phyloP scores from a whole-genome alignment of 2,888 invertebrate genomes.

The Spodoptera exigua region DNA sequence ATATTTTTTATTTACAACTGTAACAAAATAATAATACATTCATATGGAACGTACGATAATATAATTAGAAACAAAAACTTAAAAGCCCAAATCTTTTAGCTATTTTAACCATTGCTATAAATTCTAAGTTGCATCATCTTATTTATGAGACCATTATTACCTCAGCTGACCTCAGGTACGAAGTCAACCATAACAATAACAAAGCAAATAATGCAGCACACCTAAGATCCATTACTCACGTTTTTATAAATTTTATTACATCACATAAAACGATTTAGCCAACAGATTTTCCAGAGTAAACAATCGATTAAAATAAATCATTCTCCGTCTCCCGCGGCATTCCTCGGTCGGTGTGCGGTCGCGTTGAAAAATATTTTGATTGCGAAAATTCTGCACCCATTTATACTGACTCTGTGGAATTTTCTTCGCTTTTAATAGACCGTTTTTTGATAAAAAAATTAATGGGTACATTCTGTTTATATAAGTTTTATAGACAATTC shows the following conservation, averaged over 20 bases:
- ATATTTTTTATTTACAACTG: no score
- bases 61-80: no score
- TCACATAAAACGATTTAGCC: conserved; percentile 63
- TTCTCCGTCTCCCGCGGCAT: conserved; percentile 44
- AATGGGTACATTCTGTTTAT: no score
- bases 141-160: conserved; percentile 24
- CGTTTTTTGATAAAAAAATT: conserved; percentile 37
- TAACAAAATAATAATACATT: no score
- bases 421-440: conserved; percentile 45
- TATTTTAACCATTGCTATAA: not conserved
- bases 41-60: no score
- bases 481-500: no score
- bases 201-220: conserved; percentile 38
- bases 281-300: conserved; percentile 59
- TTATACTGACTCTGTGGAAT: conserved; percentile 53
- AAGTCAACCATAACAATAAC: conserved; percentile 23
- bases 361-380: conserved; percentile 63
- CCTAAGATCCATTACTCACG: conserved; percentile 38
- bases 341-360: conserved; percentile 49
- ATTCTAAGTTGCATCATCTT: conserved; percentile 3
- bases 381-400: conserved; percentile 57
- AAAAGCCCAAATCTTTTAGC: not conserved
- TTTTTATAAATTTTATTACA: conserved; percentile 64
- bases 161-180: conserved; percentile 25
- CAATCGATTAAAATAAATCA: conserved; percentile 60